These are phyloP conservation scores for Drosophila athabasca DNA, from an alignment of 1,140 invertebrate genomes.

Conservation along the genomic window DNA sequence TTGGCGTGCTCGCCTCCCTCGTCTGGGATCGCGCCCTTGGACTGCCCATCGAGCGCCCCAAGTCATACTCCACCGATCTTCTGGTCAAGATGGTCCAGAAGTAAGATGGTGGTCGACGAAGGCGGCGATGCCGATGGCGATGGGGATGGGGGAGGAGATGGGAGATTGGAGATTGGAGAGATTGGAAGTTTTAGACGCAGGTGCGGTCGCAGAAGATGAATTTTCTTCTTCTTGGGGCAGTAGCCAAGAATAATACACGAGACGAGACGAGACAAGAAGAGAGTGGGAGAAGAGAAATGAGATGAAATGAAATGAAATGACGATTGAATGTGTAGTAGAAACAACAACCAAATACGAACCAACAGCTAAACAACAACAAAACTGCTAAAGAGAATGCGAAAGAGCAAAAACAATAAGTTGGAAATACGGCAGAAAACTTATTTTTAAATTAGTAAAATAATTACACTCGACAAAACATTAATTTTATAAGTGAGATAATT, in stretches of 20 bases:
- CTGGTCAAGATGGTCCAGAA: slow-evolving; percentile 80
- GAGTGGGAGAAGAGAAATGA: slow-evolving; percentile 4
- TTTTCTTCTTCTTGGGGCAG: slow-evolving; percentile 3
- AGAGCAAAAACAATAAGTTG: slow-evolving; percentile 75
- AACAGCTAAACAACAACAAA: slow-evolving; percentile 46
- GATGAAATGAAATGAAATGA: slow-evolving; percentile 24
- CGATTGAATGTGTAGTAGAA: slow-evolving; percentile 42
- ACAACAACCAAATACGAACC: slow-evolving; percentile 70
- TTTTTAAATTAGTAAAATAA: slow-evolving; percentile 74
- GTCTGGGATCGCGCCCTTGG: slow-evolving; percentile 98
- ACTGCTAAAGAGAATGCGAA: slow-evolving; percentile 46
- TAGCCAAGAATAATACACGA: slow-evolving; percentile 46
- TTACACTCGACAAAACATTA: slow-evolving; percentile 35
- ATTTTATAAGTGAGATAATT: slow-evolving; percentile 62
- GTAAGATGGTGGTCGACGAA: slow-evolving; percentile 51
- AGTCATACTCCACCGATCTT: slow-evolving; percentile 87
- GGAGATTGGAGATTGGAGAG: not conserved
- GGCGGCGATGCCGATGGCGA: not conserved
- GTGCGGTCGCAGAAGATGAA: slow-evolving; percentile 32
- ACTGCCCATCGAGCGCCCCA: slow-evolving; percentile 97
- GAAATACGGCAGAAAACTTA: slow-evolving; percentile 72
- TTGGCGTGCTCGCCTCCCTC: slow-evolving; percentile 95
- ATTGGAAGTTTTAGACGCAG: slow-evolving; percentile 28
- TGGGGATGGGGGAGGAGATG: not conserved
- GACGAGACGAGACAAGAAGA: slow-evolving; percentile 8